Evolutionary conservation across 1,140 invertebrate species (phyloP), one percentile per base, ranked within the genome.

Genomic region (Adelges cooleyi): DNA sequence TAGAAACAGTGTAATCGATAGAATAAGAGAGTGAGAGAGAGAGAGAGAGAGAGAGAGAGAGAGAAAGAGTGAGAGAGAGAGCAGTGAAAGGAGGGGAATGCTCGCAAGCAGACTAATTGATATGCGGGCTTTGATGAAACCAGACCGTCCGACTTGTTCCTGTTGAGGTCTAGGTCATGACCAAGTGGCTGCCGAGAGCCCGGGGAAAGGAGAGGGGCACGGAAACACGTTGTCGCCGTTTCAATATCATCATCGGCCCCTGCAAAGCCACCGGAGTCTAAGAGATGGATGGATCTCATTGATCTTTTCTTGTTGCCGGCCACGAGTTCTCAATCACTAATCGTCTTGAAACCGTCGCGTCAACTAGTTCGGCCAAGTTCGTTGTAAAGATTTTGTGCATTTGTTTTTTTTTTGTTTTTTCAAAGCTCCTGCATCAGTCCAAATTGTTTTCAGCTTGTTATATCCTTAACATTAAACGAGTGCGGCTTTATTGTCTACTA

Each of bases 131-230:
- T 62, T 62, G 56, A 62, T 48, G 56, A 62, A 62, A 62, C 56
- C 56, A 62, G 56, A 62, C 56, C 56, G 22, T 62, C 42, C 56
- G 56, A 46, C 56, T 62, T 62, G 56, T 62, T 62, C 56, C 56
- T 62, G 56, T 62, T 62, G 56, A 62, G 56, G 56, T 62, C 56
- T 62, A 62, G 56, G 56, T 62, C 56, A 62, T 62, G 56, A 62
- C 56, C 56, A 62, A 62, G 56, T 62, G 56, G 42, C 56, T 44
- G 27, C 4, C 44, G 33, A 9, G 52, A 23, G 20, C n/a, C 53
- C 38, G 56, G 11, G 56, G 18, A 29, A 33, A 33, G 29, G 40
- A 25, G 42, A 33, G 27, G 56, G 54, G 56, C 22, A 62, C 54
- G 38, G 23, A 44, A 59, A 59, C 56, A 62, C 56, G 56, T 62